Percentiles rank a stretch among this genome's conserved stretches.
Conservation (phyloP, 2,888 invertebrate genomes). For the Gisinianus flammeolus region DNA sequence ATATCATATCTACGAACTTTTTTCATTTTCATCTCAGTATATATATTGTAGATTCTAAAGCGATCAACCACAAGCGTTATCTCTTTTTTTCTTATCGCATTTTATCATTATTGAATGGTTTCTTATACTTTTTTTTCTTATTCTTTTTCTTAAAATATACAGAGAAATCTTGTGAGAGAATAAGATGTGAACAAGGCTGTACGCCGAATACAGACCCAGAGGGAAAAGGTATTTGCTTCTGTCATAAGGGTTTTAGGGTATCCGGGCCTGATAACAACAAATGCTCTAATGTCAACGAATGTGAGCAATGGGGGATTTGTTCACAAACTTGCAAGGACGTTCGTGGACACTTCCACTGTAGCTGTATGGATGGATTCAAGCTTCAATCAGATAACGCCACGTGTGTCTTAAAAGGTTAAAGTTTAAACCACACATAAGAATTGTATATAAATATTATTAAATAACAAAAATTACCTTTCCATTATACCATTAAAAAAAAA, state of each 20-base stretch:
- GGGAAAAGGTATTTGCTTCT: constrained; percentile 73
- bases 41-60: background rate
- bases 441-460: too few relatives aligned
- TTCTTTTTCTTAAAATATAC: background rate
- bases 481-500: background rate
- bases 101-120: background rate
- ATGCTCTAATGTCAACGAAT: constrained; percentile 65
- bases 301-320: constrained; percentile 50
- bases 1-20: too few relatives aligned
- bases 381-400: constrained; percentile 64
- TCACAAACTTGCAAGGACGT: constrained; percentile 53
- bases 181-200: constrained; percentile 50
- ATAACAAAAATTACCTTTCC: too few relatives aligned
- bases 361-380: constrained; percentile 69
- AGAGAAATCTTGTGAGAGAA: constrained; percentile 46
- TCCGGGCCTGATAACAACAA: constrained; percentile 78
- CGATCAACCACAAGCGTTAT: background rate
- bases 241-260: constrained; percentile 85
- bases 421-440: too few relatives aligned
- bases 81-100: background rate
- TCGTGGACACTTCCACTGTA: constrained; percentile 64
- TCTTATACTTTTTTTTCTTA: background rate
- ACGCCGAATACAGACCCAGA: constrained; percentile 39
- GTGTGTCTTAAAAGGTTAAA: constrained; percentile 36
- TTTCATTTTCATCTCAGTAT: background rate